Evolutionary conservation across 2,113 vertebrate genomes (phyloP), one percentile per base, ranked within the genome.

Genomic region (Cyprinodon tularosa): DNA sequence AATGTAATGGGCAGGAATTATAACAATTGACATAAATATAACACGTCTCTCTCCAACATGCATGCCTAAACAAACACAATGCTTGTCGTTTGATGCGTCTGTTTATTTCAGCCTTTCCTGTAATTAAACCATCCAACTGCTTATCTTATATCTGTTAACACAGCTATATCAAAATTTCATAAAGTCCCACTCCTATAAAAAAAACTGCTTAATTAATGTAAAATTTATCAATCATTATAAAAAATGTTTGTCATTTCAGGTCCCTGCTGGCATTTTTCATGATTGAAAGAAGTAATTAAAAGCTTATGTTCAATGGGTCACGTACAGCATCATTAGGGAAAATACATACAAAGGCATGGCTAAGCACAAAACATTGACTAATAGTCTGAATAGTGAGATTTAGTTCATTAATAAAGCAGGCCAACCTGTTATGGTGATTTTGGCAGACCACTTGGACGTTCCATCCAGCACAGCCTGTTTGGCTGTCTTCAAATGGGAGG

Each of bases 391-490:
- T n/a, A n/a, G 2, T 57, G 50, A 10, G 44, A 4, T 44, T 15
- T 59, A 14, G 39, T 42, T 22, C 20, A 4, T 44, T 60, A 4
- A 50, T 22, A 15, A 72, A 53, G 0, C 37, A 44, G 29, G n/a
- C 91, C 91, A 76, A 99, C 98, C 98, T 92, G 96, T 99, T 80
- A 99, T 99, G 81, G 93, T 97, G 90, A 99, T 94, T 93, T 99
- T 99, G 75, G 98, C 97, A 1, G 97, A 99, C 98, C 98, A 99
- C 82, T 99, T 99, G 36, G 98, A 99, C 3, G 97, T 99, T 68
- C 98, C 98, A 29, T 99, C 97, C 65, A 99, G 88, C 65, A 99
- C 97, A 40, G 95, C 97, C 87, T 99, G 97, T 74, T 98, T 99
- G 86, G 97, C 97, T 0, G 95, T 95, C 86, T 98, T 99, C 70